These are phyloP conservation scores for Calypte anna DNA, from an alignment of 2,113 vertebrate genomes.

Conservation along the genomic window DNA sequence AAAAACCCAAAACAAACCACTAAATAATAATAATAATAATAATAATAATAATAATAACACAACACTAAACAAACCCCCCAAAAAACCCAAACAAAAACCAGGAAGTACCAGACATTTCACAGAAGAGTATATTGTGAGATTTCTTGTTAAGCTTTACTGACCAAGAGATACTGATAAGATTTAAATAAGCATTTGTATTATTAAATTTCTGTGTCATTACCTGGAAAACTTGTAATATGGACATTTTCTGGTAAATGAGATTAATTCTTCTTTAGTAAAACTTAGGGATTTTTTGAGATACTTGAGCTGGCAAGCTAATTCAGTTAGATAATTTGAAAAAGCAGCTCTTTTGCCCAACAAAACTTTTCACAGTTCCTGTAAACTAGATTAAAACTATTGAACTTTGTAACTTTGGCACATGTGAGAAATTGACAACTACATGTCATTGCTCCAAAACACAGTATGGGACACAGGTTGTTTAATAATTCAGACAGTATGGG, in stretches of 20 bases:
- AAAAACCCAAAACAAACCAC: too few relatives aligned
- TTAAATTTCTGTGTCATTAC: background rate
- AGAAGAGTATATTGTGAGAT: background rate
- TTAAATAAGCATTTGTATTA: background rate
- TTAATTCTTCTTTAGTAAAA: background rate
- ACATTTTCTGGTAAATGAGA: background rate
- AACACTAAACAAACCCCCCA: too few relatives aligned
- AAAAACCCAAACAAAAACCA: background rate
- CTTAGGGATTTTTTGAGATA: background rate
- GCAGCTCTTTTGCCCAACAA: background rate
- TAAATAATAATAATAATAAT: too few relatives aligned
- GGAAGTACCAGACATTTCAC: slow-evolving; percentile 50
- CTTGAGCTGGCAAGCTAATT: background rate
- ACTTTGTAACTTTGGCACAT: background rate
- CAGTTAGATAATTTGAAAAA: background rate
- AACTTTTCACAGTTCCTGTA: background rate
- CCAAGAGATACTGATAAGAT: background rate
- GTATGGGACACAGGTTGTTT: background rate
- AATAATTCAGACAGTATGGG: background rate
- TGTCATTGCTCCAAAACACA: background rate
- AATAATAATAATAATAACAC: too few relatives aligned
- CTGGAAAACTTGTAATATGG: background rate
- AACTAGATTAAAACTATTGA: background rate
- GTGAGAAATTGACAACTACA: background rate
- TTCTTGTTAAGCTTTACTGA: slow-evolving; percentile 1